phyloP scores from a whole-genome alignment of 2,113 vertebrate species.

The Campylomormyrus numenius region DNA sequence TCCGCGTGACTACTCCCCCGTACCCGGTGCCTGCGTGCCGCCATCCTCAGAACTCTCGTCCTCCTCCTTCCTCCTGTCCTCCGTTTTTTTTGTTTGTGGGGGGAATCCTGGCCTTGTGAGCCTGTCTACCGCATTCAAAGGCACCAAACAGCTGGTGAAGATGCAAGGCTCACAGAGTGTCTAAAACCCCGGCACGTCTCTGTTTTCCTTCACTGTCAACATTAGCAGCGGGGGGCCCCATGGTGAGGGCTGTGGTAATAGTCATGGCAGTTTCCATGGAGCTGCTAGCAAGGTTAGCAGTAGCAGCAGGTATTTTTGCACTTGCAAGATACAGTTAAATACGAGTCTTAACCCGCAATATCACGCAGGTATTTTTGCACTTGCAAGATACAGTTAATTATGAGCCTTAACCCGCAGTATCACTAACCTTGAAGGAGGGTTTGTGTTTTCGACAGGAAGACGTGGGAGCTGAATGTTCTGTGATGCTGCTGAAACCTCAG shows the following conservation, averaged over 20 bases:
- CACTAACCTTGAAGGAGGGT: not conserved
- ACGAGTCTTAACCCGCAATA: not conserved
- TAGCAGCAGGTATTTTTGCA: not conserved
- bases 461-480: not conserved
- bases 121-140: not conserved
- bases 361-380: not conserved
- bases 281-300: not conserved
- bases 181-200: not conserved
- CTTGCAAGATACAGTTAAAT: not conserved
- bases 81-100: not conserved
- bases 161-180: not conserved
- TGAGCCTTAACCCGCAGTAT: not conserved
- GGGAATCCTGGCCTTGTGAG: not conserved
- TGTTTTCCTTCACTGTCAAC: not conserved
- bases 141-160: not conserved
- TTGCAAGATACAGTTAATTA: not conserved
- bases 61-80: not conserved
- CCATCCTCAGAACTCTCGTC: not conserved
- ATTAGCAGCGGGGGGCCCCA: not conserved
- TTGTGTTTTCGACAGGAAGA: not conserved
- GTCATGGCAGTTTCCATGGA: not conserved
- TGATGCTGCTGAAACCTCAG: not conserved
- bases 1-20: conserved; percentile 16
- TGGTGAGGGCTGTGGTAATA: not conserved
- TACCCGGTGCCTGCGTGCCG: not conserved